Percentiles rank a stretch among this genome's conserved stretches.
Conservation (phyloP, 2,113 vertebrate species). For the Oreotragus oreotragus region DNA sequence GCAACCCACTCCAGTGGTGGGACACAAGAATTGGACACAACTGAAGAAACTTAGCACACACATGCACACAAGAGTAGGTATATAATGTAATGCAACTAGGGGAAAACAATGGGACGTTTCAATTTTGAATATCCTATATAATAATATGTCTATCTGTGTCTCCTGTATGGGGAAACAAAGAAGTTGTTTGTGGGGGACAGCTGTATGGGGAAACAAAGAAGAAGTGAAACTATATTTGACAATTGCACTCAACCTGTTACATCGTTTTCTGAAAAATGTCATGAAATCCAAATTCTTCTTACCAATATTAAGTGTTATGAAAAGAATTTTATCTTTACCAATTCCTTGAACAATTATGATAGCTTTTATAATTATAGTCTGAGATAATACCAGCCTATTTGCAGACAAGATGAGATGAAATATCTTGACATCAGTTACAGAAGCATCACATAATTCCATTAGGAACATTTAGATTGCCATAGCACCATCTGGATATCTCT, state of each 20-base stretch:
- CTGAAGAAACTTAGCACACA: not conserved
- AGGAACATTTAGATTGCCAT: conserved; percentile 65
- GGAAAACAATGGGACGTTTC: not conserved
- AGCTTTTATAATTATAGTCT: conserved; percentile 57
- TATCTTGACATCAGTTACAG: conserved; percentile 59
- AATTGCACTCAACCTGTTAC: conserved; percentile 38
- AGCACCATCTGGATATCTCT: conserved; percentile 71
- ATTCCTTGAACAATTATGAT: conserved; percentile 34
- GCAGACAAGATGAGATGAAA: conserved; percentile 64
- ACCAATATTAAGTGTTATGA: not conserved
- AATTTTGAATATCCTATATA: not conserved
- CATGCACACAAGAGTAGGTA: not conserved
- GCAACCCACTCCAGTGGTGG: not conserved
- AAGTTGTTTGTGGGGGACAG: not conserved
- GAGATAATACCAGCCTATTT: conserved; percentile 45
- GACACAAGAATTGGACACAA: not conserved
- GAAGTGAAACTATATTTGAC: not conserved
- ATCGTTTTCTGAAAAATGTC: conserved; percentile 46
- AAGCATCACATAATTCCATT: conserved; percentile 65
- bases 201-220: not conserved
- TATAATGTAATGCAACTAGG: not conserved
- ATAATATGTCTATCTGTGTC: not conserved
- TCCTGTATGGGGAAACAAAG: not conserved
- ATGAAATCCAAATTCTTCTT: conserved; percentile 45
- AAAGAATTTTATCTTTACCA: conserved; percentile 19